A percentile compares a stretch with the other conserved stretches of the same genome.
phyloP scores from a whole-genome alignment of 2,888 invertebrate species.

The Eupeodes luniger region DNA sequence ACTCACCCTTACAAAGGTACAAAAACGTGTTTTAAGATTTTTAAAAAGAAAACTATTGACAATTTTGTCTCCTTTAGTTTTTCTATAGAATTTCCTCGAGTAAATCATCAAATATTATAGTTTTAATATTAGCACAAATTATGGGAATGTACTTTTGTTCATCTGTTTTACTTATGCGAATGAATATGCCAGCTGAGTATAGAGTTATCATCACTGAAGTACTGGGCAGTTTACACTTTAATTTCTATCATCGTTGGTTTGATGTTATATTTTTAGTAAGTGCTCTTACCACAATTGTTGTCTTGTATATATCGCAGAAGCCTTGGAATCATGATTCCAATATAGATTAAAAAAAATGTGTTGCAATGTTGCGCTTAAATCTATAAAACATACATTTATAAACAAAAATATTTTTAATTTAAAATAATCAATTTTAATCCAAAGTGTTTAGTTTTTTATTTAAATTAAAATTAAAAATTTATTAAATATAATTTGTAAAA shows the following conservation, averaged over 20 bases:
- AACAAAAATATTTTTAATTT: slow-evolving; percentile 37
- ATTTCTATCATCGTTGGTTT: slow-evolving; percentile 99
- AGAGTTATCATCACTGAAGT: slow-evolving; percentile 94
- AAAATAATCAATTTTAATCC: slow-evolving; percentile 57
- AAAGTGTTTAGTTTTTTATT: slow-evolving; percentile 48
- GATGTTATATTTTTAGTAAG: slow-evolving; percentile 99
- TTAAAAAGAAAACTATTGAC: background rate
- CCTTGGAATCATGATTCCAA: slow-evolving; percentile 86
- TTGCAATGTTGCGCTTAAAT: slow-evolving; percentile 17
- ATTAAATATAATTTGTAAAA: slow-evolving; percentile 31
- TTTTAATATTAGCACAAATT: slow-evolving; percentile 97
- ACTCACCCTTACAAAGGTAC: slow-evolving; percentile 97
- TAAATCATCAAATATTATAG: slow-evolving; percentile 99
- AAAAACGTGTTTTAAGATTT: slow-evolving; percentile 5
- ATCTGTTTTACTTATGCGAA: slow-evolving; percentile 97
- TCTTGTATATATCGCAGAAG: slow-evolving; percentile 97
- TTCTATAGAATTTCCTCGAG: slow-evolving; percentile 99
- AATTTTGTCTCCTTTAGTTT: slow-evolving; percentile 89
- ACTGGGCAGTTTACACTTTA: slow-evolving; percentile 98
- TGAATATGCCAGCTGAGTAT: slow-evolving; percentile 99
- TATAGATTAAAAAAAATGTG: slow-evolving; percentile 77
- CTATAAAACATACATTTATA: background rate
- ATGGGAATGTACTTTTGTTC: slow-evolving; percentile 99
- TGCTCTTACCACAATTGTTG: slow-evolving; percentile 97
- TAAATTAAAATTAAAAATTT: slow-evolving; percentile 28